Evolutionary conservation across 2,113 vertebrate species (phyloP), one percentile per base, ranked within the genome.

Genomic region (Bubo bubo): DNA sequence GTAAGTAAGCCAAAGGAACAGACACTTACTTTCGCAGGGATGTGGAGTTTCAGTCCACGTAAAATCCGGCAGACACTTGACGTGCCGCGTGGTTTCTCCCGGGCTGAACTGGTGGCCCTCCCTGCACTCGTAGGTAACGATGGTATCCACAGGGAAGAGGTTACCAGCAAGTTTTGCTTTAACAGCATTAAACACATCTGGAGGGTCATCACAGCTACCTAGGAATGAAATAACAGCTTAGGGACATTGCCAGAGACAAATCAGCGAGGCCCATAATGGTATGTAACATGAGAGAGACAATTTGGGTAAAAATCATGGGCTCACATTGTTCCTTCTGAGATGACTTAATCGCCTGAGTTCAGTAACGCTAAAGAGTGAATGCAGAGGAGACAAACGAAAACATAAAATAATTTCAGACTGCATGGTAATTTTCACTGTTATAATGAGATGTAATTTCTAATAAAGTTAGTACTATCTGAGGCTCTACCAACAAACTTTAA

Each of bases 191-290:
- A 0, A 1, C 59, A 97, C 93, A 0, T 91, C 23, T 0, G 97
- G 97, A 53, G 97, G 97, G 43, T 91, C 35, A 2, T 58, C 75
- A 13, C 97, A 97, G 94, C 96, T 97, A 24, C 88, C 97, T 97
- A 21, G 41, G 43, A 24, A 26, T 1, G 37, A 63, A 47, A 93
- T 2, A 16, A 0, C 64, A 4, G 2, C 3, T 63, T 3, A 53
- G 63, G 70, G 58, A 24, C 35, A 1, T 4, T 2, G 32, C 6
- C 56, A 49, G 59, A 0, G 17, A 22, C 1, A 53, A 53, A 28
- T 4, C 62, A 32, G 45, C 3, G 2, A 64, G 37, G 39, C 11
- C 35, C 7, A 1, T 15, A 14, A 10, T 0, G 39, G 37, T 14
- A 8, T 0, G 35, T 4, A 14, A 24, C 26, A 4, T 2, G 20